A percentile compares a stretch with the other conserved stretches of the same genome.
Conservation (phyloP, 2,797 vertebrate genomes). For the Emydoidea blandingii region DNA sequence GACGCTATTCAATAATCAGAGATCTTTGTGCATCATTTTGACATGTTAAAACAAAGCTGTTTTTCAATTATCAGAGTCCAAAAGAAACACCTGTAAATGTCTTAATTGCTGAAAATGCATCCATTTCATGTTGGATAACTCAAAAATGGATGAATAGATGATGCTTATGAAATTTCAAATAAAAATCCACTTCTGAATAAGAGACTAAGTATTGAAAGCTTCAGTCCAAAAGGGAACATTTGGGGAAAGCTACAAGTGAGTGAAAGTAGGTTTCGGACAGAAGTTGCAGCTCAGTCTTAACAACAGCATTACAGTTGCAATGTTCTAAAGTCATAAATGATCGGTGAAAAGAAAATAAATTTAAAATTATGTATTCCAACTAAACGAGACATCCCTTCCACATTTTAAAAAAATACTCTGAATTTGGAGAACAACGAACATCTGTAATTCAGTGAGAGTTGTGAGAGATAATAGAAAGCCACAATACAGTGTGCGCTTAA, state of each 20-base stretch:
- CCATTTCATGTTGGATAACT: constrained; percentile 57
- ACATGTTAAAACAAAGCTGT: constrained; percentile 70
- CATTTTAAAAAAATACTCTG: background rate
- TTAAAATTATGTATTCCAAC: constrained; percentile 41
- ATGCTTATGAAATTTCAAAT: constrained; percentile 61
- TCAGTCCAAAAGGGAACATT: constrained; percentile 20
- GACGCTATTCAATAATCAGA: constrained; percentile 45
- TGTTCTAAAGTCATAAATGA: constrained; percentile 9
- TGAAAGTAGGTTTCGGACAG: constrained; percentile 29
- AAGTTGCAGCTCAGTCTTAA: constrained; percentile 40
- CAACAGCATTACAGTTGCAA: constrained; percentile 23
- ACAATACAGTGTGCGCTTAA: background rate
- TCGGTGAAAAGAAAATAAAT: constrained; percentile 60
- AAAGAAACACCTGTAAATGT: constrained; percentile 44
- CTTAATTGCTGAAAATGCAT: constrained; percentile 52
- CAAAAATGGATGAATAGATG: constrained; percentile 47
- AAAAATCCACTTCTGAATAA: constrained; percentile 40
- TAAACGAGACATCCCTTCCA: constrained; percentile 22
- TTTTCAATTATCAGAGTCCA: constrained; percentile 65
- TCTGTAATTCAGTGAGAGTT: constrained; percentile 28
- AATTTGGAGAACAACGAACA: constrained; percentile 35
- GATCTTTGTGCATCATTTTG: constrained; percentile 46
- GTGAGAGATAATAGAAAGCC: constrained; percentile 33
- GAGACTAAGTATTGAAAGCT: constrained; percentile 5
- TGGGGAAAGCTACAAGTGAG: constrained; percentile 16